Evolutionary conservation across 2,888 invertebrate genomes (phyloP), one percentile per base, ranked within the genome.

Genomic region (Leucozona laternaria): DNA sequence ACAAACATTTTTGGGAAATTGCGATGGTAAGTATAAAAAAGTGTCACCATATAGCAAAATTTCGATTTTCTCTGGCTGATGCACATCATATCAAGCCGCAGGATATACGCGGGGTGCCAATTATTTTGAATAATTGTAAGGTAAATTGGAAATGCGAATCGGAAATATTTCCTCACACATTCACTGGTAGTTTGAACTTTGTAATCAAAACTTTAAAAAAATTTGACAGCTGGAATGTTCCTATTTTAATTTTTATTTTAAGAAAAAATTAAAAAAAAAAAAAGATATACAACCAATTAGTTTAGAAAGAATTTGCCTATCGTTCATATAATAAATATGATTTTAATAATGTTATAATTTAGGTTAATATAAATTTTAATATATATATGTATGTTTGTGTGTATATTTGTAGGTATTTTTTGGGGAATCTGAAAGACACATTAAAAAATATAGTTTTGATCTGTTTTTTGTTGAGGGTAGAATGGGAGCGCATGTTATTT

Each of bases 181-280:
- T 48, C n/a, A 84, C 76, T 80, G 76, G 53, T 58, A 22, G 20
- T 58, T 76, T 48, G 58, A 80, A 76, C 80, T 84, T 84, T 68
- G 37, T 53, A 37, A 53, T 34, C 8, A 66, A 34, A 17, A 45
- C 31, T 58, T 76, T 28, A 31, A 50, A 34, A 15, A 15, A 34
- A 55, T 75, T 71, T 37, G 50, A 70, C 34, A 37, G 53, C 58
- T 76, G 76, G 77, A 81, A 71, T 60, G 25, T 58, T 53, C 7
- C 34, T 73, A 8, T 43, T 68, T 58, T 53, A 34, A 15, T 43
- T 40, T 37, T 22, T 55, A 43, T 50, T 68, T 28, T 31, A 31
- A 28, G 48, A 20, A 37, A 15, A 53, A 50, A 64, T n/a, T 40
- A 48, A 62, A 13, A 13, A 45, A 71, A 43, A 55, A 17, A 34